These are phyloP conservation scores for Lepidurus apus DNA, from an alignment of 1,140 invertebrate species.

Conservation along the genomic window DNA sequence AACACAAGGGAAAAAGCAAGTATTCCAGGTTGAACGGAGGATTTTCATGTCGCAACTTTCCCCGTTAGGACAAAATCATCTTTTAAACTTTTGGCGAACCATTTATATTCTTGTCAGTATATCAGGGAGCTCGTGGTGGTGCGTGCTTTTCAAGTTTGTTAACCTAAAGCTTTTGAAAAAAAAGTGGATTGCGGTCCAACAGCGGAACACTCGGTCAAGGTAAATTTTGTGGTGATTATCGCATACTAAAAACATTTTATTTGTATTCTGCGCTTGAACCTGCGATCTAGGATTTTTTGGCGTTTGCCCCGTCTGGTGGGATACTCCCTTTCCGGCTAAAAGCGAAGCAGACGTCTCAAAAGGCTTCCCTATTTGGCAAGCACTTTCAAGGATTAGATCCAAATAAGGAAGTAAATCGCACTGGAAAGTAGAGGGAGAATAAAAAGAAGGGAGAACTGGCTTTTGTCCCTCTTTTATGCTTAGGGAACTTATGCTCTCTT, in stretches of 20 bases:
- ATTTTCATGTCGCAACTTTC: neutral
- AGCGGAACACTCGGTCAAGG: neutral
- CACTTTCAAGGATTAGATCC: constrained; percentile 11
- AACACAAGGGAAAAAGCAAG: neutral
- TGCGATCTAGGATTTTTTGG: neutral
- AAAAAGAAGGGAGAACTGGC: neutral
- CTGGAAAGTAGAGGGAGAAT: neutral
- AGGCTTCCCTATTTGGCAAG: constrained; percentile 13
- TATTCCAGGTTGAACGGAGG: neutral
- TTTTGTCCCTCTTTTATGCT: neutral
- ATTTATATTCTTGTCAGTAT: too few species aligned
- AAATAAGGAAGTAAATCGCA: constrained; percentile 9
- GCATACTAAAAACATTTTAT: neutral
- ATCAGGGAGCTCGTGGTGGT: too few species aligned
- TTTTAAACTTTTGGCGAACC: neutral
- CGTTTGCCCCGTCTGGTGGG: neutral
- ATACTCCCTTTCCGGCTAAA: neutral
- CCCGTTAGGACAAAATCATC: neutral
- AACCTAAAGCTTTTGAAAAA: neutral
- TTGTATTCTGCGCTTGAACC: neutral
- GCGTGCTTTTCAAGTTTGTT: neutral
- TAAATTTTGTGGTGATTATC: neutral
- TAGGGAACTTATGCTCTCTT: neutral
- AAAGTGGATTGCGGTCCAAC: neutral
- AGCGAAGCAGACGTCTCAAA: neutral